Percentiles rank a stretch among this genome's conserved stretches.
Evolutionary conservation across 2,888 invertebrate genomes (phyloP).

Genomic region (Xestia sexstrigata): DNA sequence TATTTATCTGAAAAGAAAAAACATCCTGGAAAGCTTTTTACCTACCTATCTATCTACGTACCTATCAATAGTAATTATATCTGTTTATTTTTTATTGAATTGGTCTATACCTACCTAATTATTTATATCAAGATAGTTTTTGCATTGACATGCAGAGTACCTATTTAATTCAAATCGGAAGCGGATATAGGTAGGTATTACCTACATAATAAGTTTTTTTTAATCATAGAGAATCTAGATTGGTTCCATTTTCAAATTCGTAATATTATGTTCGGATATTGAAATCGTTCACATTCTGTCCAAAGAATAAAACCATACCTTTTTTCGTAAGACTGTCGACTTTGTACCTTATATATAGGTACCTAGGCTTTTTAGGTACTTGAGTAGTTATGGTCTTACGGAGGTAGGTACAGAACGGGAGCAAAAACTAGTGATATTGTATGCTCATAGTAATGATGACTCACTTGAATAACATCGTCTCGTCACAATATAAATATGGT

Average conservation of each 20-base stretch:
- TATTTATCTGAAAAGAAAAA: constrained; percentile 29
- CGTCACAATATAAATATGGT: too few species aligned
- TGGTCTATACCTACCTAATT: too few species aligned
- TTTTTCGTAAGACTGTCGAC: constrained; percentile 3
- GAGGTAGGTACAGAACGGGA: constrained; percentile 15
- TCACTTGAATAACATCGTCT: not conserved
- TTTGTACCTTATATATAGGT: not conserved
- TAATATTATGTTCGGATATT: constrained; percentile 20
- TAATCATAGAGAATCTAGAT: constrained; percentile 36
- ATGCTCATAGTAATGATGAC: constrained; percentile 1
- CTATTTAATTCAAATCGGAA: constrained; percentile 2
- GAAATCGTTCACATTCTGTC: constrained; percentile 23
- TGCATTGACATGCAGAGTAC: not conserved
- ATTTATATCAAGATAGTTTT: not conserved
- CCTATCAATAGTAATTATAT: not conserved
- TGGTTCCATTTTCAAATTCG: constrained; percentile 67
- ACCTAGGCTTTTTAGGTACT: not conserved
- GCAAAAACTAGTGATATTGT: not conserved
- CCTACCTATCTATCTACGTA: constrained; percentile 36
- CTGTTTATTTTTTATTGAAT: too few species aligned
- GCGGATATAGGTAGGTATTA: not conserved
- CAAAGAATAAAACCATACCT: constrained; percentile 26
- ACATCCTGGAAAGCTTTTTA: constrained; percentile 40
- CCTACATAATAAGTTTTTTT: constrained; percentile 4
- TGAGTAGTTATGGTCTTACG: not conserved